Conservation (phyloP, 2,113 vertebrate genomes). For the Colaptes auratus region DNA sequence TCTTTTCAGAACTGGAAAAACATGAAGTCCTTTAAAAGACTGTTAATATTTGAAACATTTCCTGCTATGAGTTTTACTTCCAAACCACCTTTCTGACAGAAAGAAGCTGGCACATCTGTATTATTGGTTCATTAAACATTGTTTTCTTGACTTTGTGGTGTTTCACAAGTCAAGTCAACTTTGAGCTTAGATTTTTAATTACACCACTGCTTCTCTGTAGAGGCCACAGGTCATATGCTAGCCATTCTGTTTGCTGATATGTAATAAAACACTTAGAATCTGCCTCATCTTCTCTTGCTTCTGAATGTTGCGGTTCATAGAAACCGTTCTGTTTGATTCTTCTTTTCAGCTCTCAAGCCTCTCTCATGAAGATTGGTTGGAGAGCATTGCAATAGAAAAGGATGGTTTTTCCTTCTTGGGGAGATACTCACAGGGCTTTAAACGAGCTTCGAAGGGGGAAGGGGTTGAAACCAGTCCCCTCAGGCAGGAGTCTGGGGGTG, state of each 20-base stretch:
- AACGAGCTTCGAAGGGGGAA: no score
- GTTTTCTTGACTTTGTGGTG: background rate
- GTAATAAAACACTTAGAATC: background rate
- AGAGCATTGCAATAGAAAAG: background rate
- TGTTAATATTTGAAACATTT: background rate
- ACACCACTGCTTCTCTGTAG: background rate
- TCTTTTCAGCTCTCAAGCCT: background rate
- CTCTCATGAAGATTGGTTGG: background rate
- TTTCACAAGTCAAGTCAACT: background rate
- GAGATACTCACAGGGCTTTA: background rate
- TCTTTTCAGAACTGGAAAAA: background rate
- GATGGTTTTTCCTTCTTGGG: background rate
- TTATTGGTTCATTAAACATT: background rate
- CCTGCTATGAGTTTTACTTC: background rate
- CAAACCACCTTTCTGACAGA: background rate
- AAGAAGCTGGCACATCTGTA: background rate
- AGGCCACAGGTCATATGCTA: background rate
- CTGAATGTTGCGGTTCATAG: background rate
- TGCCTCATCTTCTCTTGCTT: background rate
- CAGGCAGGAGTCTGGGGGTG: no score
- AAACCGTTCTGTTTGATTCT: background rate
- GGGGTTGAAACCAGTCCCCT: no score
- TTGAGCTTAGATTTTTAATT: background rate
- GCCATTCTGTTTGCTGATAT: background rate
- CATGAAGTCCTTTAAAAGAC: background rate